A percentile compares a stretch with the other conserved stretches of the same genome.
These are phyloP conservation scores for Platycercus adscitus DNA, from an alignment of 2,113 vertebrate genomes.

Conservation along the genomic window DNA sequence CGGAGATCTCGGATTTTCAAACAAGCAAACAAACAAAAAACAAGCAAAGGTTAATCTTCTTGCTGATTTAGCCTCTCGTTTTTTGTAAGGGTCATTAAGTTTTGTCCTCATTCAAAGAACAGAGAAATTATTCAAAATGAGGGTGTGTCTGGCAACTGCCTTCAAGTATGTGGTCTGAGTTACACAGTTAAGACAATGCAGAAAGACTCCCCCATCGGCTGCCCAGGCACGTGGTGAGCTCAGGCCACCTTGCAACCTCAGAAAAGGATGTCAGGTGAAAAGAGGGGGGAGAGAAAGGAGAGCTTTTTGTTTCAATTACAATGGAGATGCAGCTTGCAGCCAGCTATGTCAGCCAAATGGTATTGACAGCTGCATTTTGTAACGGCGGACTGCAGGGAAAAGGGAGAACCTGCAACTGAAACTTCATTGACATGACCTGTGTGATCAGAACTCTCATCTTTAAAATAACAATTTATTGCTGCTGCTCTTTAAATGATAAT, in stretches of 20 bases:
- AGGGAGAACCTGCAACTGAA: not conserved
- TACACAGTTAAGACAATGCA: not conserved
- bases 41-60: not conserved
- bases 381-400: not conserved
- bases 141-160: constrained; percentile 29
- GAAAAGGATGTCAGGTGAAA: constrained; percentile 26
- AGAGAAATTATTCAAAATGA: constrained; percentile 22
- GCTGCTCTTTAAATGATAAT: constrained; percentile 12
- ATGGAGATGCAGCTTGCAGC: constrained; percentile 12
- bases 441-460: not conserved
- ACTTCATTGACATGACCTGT: not conserved
- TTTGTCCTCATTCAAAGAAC: constrained; percentile 13
- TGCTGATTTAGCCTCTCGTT: not conserved
- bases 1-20: not conserved
- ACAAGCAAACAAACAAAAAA: not conserved
- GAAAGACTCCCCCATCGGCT: constrained; percentile 25
- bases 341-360: not conserved
- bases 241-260: constrained; percentile 32
- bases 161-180: not conserved
- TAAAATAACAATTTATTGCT: constrained; percentile 14
- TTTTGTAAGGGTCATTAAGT: constrained; percentile 7
- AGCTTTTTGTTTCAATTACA: constrained; percentile 2
- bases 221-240: constrained; percentile 2
- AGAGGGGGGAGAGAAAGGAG: not conserved
- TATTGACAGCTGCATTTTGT: not conserved